Evolutionary conservation across 2,113 vertebrate genomes (phyloP), one percentile per base, ranked within the genome.

Genomic region (Heteronetta atricapilla): DNA sequence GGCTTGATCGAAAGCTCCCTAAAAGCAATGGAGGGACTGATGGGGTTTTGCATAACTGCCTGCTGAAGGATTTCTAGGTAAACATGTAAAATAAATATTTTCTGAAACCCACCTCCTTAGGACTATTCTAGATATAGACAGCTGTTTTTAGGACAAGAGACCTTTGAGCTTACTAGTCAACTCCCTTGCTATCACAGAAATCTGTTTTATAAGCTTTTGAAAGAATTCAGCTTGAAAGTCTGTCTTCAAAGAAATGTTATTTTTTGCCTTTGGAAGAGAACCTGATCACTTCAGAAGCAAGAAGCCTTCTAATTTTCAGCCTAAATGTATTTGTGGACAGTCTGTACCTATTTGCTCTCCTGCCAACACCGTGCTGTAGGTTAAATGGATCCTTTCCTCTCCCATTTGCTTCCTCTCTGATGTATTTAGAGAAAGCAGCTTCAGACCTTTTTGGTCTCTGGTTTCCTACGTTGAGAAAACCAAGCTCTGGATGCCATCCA

Each of bases 321-420:
- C 86, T 86, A 92, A 77, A 66, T 90, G 67, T 95, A 86, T 95
- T 92, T 94, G 69, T 66, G 69, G 73, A 58, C 80, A 90, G 68
- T 67, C 50, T 90, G 64, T 83, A 70, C 73, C 46, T 77, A 28
- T 88, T 95, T 96, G 91, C 81, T 94, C 77, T 90, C 46, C 73
- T 81, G 86, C 77, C 77, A 94, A 6, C 1, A 3, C 31, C 25
- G 8, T 92, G 40, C 86, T 95, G 78, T 94, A 86, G 52, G 83
- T 90, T 90, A 95, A 95, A 95, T 25, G 36, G 52, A 90, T 89
- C 68, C 83, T 94, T 88, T 95, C 64, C 91, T 94, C 72, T 88
- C 58, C 34, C 67, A 29, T 92, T 94, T 94, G 36, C 89, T 63
- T 86, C 73, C 83, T 93, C 40, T 64, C 56, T 88, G 73, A 73